Evolutionary conservation across 2,113 vertebrate species (phyloP), one percentile per base, ranked within the genome.

Genomic region (Ceratotherium simum): DNA sequence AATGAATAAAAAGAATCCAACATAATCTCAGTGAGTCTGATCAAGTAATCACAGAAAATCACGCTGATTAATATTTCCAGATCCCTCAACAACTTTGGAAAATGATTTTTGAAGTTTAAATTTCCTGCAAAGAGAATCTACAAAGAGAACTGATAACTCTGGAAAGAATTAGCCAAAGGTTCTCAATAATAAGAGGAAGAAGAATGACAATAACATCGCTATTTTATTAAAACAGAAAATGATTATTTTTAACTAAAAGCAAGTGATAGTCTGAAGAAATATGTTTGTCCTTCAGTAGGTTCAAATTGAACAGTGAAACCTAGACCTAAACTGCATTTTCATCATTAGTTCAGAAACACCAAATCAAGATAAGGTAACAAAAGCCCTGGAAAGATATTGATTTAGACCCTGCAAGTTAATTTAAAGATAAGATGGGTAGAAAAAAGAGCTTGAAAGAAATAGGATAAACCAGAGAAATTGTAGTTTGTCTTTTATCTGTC

Each of bases 341-440:
- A 39, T 96, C 54, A 73, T 65, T 95, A 92, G 75, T 91, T 95
- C 33, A 70, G 25, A 94, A 94, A 95, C 9, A 83, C 3, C 29
- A 75, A 79, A 65, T 92, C 87, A 97, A 90, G 54, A 91, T 96
- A 93, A 93, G 69, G 31, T 46, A 94, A 82, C 69, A 96, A 94
- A 96, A 96, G 14, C 29, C 69, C 42, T 31, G 33, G 31, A 46
- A 95, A 64, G 2, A 70, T 84, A 97, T 96, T 95, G 89, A 98
- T 96, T 97, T 91, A 70, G 23, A 88, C 29, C 23, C 42, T 58
- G 54, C 13, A 92, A 80, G 75, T 92, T 94, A 93, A 97, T 97
- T 96, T 96, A 84, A 87, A 96, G 62, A 97, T 96, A 94, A 94
- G 88, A 64, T 75, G 16, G 14, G 33, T 75, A 62, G 36, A n/a